phyloP scores from a whole-genome alignment of 2,888 invertebrate species.

The Aporophyla nigra region DNA sequence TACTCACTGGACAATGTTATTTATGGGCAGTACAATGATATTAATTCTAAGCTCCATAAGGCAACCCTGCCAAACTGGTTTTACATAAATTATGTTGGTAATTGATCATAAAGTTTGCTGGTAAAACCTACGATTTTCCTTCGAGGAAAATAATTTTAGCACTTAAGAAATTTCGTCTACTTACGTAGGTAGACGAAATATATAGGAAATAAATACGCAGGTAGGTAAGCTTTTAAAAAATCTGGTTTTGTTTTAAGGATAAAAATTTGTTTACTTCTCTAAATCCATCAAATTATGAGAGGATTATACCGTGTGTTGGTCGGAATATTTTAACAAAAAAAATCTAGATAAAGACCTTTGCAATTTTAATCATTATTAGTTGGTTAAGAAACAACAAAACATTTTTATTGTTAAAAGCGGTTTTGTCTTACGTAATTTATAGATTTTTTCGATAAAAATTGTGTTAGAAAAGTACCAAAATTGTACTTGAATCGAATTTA shows the following conservation, averaged over 20 bases:
- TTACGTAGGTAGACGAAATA: conserved; percentile 5
- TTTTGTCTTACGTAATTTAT: neutral
- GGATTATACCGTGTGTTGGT: neutral
- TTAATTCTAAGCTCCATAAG: conserved; percentile 16
- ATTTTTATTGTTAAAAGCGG: neutral
- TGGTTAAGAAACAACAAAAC: neutral
- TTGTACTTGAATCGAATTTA: neutral
- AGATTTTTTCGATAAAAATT: neutral
- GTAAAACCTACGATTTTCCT: conserved; percentile 33
- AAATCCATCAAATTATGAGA: neutral
- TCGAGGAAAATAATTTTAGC: conserved; percentile 9
- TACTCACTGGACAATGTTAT: conserved; percentile 26
- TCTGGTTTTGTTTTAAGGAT: conserved; percentile 18
- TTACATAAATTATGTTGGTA: conserved; percentile 17
- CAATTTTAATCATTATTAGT: neutral
- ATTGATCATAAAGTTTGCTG: neutral
- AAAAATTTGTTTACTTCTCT: neutral
- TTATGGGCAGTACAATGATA: conserved; percentile 26
- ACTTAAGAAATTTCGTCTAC: neutral
- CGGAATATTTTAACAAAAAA: neutral
- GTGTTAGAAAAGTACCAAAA: neutral
- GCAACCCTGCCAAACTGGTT: conserved; percentile 39
- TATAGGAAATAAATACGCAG: too few species aligned
- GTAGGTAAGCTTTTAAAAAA: too few species aligned
- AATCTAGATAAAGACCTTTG: neutral